Conservation (phyloP, 1,140 invertebrate genomes). For the Drosophila simulans region DNA sequence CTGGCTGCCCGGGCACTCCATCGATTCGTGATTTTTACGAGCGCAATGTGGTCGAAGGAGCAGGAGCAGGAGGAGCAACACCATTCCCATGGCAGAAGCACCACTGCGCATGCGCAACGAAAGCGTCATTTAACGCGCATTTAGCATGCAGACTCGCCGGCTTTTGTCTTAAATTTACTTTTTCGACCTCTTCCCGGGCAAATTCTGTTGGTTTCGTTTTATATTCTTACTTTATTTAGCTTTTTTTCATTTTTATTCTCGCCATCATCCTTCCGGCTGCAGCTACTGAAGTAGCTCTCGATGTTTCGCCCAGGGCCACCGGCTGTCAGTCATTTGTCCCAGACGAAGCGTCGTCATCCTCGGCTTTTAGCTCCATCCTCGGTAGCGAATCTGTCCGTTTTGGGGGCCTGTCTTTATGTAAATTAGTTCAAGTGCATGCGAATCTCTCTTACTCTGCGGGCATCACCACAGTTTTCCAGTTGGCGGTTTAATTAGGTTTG, state of each 20-base stretch:
- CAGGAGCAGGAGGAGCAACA: constrained; percentile 9
- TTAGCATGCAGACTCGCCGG: constrained; percentile 45
- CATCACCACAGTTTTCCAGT: neutral
- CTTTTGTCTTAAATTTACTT: constrained; percentile 28
- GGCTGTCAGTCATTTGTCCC: constrained; percentile 79
- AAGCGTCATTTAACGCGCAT: constrained; percentile 83
- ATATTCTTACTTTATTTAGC: constrained; percentile 5
- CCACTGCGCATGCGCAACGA: constrained; percentile 72
- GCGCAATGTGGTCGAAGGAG: constrained; percentile 70
- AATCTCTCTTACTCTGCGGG: neutral
- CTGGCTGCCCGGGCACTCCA: constrained; percentile 76
- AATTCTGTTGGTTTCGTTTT: constrained; percentile 15
- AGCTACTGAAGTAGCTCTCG: constrained; percentile 80
- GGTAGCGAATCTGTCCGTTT: constrained; percentile 13
- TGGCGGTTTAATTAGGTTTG: constrained; percentile 1
- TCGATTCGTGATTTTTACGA: constrained; percentile 85
- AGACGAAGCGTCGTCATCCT: constrained; percentile 54
- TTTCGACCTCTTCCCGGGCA: neutral
- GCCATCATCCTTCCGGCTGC: constrained; percentile 55
- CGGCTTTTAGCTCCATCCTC: neutral
- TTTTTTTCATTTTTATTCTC: constrained; percentile 29
- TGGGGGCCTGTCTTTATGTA: constrained; percentile 65
- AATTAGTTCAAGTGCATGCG: constrained; percentile 73
- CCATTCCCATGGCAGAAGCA: constrained; percentile 19
- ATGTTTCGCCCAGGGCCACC: constrained; percentile 47